phyloP scores from a whole-genome alignment of 2,888 invertebrate species.

The Anthophora plumipes region DNA sequence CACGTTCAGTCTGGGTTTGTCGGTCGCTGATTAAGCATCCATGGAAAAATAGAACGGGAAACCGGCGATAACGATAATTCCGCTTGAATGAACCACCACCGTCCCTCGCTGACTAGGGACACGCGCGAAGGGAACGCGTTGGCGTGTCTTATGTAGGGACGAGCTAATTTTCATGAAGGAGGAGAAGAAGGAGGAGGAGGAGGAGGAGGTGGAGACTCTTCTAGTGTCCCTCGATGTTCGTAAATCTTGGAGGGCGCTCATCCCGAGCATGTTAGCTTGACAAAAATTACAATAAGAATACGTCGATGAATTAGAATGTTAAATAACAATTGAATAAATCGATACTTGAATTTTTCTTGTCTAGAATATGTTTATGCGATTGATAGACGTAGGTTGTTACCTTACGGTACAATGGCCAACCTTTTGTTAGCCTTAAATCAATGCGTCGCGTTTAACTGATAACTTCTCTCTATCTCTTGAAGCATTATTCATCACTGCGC shows the following conservation, averaged over 20 bases:
- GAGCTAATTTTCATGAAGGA: slow-evolving; percentile 31
- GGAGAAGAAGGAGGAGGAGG: not conserved
- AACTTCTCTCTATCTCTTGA: not conserved
- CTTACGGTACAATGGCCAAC: not conserved
- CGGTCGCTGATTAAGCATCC: slow-evolving; percentile 39
- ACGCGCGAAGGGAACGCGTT: slow-evolving; percentile 19
- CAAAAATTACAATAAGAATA: not conserved
- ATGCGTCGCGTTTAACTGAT: not conserved
- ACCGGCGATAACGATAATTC: slow-evolving; percentile 41
- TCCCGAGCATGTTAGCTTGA: not conserved
- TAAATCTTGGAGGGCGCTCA: not conserved
- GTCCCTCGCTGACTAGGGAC: not conserved
- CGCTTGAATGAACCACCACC: slow-evolving; percentile 21
- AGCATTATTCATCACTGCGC: slow-evolving; percentile 14
- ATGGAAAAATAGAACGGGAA: slow-evolving; percentile 51
- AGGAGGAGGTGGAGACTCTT: not conserved
- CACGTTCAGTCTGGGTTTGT: slow-evolving; percentile 21
- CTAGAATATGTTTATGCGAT: too few species aligned
- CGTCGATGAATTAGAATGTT: not conserved
- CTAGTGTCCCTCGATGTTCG: slow-evolving; percentile 4
- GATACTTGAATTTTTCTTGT: not conserved
- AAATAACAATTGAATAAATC: not conserved
- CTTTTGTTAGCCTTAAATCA: not conserved
- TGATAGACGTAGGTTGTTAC: too few species aligned
- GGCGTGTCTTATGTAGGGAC: slow-evolving; percentile 5